These are phyloP conservation scores for Sebastolobus altivelis DNA, from an alignment of 2,797 vertebrate genomes.

Conservation along the genomic window DNA sequence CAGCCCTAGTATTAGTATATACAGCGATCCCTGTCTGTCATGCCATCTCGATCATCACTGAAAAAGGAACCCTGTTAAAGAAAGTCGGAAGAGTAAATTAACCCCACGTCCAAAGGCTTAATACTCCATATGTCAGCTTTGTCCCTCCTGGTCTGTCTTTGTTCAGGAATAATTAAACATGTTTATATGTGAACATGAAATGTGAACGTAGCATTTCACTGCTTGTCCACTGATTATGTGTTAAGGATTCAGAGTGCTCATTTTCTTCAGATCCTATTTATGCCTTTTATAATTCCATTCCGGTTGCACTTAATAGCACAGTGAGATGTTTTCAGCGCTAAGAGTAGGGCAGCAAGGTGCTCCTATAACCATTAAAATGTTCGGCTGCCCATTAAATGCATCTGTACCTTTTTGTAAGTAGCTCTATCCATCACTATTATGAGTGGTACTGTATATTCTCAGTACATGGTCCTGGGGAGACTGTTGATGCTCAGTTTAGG, in stretches of 20 bases:
- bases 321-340: conserved; percentile 50
- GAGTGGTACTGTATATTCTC: conserved; percentile 56
- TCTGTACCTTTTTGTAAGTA: conserved; percentile 75
- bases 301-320: conserved; percentile 56
- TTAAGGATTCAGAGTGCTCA: conserved; percentile 28
- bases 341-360: conserved; percentile 60
- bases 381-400: conserved; percentile 74
- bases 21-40: too few relatives aligned
- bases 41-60: too few relatives aligned
- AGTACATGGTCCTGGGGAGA: conserved; percentile 45
- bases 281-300: conserved; percentile 65
- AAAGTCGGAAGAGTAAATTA: background rate
- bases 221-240: conserved; percentile 27
- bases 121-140: background rate
- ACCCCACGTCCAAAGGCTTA: background rate
- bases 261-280: conserved; percentile 46
- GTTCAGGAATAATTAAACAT: conserved; percentile 24
- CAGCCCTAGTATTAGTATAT: too few relatives aligned
- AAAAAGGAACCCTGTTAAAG: too few relatives aligned
- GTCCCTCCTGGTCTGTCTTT: conserved; percentile 9
- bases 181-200: background rate
- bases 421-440: conserved; percentile 75
- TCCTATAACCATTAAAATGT: conserved; percentile 77
- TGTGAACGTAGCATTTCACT: background rate
- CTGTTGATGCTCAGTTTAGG: conserved; percentile 46